phyloP scores from a whole-genome alignment of 2,113 vertebrate genomes.

The Nesoenas mayeri region DNA sequence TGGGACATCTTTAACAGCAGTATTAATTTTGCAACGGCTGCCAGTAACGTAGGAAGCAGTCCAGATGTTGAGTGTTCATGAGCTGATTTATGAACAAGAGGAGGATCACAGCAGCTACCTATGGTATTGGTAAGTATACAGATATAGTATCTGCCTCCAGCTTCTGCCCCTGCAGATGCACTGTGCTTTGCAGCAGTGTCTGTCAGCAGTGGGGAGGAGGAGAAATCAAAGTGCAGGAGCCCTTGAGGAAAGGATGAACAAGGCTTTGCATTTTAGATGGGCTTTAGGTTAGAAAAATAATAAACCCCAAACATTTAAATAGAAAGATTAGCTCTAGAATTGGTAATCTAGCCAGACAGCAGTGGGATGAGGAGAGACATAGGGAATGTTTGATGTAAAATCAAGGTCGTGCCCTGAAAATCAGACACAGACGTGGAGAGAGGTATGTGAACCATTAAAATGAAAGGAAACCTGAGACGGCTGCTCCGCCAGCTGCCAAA shows the following conservation, averaged over 20 bases:
- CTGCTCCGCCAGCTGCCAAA: conserved; percentile 13
- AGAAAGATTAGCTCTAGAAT: conserved; percentile 59
- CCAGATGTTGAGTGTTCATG: conserved; percentile 4
- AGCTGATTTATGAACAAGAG: conserved; percentile 12
- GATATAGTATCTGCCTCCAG: neutral
- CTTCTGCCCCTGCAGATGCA: neutral
- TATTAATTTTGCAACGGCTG: neutral
- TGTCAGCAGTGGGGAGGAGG: neutral
- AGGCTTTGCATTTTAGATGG: conserved; percentile 50
- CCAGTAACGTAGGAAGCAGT: neutral
- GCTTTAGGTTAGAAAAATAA: conserved; percentile 60
- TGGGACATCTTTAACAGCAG: neutral
- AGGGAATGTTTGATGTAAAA: conserved; percentile 64
- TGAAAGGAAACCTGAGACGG: conserved; percentile 59
- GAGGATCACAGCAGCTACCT: neutral
- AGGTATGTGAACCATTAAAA: conserved; percentile 65
- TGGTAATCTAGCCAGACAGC: conserved; percentile 62
- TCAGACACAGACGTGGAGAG: conserved; percentile 57
- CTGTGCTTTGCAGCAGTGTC: neutral
- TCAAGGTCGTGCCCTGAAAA: conserved; percentile 63
- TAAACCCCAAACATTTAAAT: conserved; percentile 61
- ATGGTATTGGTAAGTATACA: neutral
- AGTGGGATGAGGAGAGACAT: conserved; percentile 48
- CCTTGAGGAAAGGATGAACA: conserved; percentile 47
- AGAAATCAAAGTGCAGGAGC: conserved; percentile 19